These are phyloP conservation scores for Nycticebus coucang DNA, from an alignment of 2,113 vertebrate species.

Conservation along the genomic window DNA sequence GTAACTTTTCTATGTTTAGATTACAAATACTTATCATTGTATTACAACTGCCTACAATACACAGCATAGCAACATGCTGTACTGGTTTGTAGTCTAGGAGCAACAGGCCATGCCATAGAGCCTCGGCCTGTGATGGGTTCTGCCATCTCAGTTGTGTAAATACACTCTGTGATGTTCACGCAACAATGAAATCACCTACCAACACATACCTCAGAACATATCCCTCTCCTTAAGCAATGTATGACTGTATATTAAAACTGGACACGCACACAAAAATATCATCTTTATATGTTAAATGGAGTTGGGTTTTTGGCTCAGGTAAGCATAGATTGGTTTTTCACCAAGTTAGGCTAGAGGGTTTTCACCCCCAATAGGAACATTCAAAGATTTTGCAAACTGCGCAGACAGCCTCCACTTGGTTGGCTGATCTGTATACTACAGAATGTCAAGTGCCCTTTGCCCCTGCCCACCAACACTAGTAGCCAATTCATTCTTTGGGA, in stretches of 20 bases:
- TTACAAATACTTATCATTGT: neutral
- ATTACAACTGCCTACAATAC: neutral
- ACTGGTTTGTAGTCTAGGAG: neutral
- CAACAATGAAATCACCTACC: neutral
- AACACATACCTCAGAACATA: neutral
- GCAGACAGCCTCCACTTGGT: neutral
- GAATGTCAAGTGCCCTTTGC: neutral
- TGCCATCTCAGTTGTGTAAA: neutral
- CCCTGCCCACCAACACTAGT: neutral
- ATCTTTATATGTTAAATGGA: neutral
- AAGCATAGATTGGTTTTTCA: neutral
- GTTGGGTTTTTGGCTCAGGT: neutral
- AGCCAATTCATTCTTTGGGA: neutral
- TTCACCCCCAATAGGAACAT: neutral
- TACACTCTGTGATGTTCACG: neutral
- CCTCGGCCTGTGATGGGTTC: neutral
- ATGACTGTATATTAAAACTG: neutral
- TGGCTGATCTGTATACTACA: neutral
- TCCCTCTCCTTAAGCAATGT: neutral
- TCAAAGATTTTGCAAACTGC: neutral
- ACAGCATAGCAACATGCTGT: neutral
- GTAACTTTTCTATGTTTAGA: neutral
- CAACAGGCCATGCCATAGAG: neutral
- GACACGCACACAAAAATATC: neutral
- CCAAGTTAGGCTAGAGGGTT: neutral